phyloP scores from a whole-genome alignment of 1,140 invertebrate species.

The Drosophila quadrilineata region DNA sequence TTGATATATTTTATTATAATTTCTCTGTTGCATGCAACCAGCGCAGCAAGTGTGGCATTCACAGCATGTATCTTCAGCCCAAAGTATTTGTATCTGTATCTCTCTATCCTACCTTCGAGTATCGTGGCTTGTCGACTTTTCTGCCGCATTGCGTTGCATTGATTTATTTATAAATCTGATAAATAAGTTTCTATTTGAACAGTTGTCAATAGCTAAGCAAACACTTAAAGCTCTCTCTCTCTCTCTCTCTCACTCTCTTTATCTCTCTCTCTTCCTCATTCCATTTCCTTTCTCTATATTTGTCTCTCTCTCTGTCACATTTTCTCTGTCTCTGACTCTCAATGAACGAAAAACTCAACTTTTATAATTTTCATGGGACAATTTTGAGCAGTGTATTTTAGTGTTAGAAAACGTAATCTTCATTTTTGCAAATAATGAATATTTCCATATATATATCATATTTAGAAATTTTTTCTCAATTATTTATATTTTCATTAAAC shows the following conservation, averaged over 20 bases:
- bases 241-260: constrained; percentile 20
- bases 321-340: too few relatives aligned
- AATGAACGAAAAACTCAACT: too few relatives aligned
- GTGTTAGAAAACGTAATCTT: too few relatives aligned
- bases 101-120: constrained; percentile 19
- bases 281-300: too few relatives aligned
- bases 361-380: too few relatives aligned
- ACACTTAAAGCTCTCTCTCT: constrained; percentile 11
- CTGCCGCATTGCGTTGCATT: constrained; percentile 41
- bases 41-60: constrained; percentile 23
- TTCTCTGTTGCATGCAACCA: constrained; percentile 30
- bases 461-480: neutral
- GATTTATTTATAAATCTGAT: constrained; percentile 74
- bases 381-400: too few relatives aligned
- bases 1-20: constrained; percentile 80
- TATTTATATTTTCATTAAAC: too few relatives aligned
- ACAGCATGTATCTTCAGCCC: too few relatives aligned
- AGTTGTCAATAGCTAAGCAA: constrained; percentile 56
- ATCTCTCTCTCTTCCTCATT: too few relatives aligned
- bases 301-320: too few relatives aligned
- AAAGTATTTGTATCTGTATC: constrained; percentile 22
- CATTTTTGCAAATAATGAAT: too few relatives aligned
- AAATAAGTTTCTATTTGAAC: constrained; percentile 55
- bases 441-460: too few relatives aligned
- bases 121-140: constrained; percentile 55